Base-by-base conservation (phyloP, 1,140 invertebrate genomes). In the Antheraea pernyi region DNA sequence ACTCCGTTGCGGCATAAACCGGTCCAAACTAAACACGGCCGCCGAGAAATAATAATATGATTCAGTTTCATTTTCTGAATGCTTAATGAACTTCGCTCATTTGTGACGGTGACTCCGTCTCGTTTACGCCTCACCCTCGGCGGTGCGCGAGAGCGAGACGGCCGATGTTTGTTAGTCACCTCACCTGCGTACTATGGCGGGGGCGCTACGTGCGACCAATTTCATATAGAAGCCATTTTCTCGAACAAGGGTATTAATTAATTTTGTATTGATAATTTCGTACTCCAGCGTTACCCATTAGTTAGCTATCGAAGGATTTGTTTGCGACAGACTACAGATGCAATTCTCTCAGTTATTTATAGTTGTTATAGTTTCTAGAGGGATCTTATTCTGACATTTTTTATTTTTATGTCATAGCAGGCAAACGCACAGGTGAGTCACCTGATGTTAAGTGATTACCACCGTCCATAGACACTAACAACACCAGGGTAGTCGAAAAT, bases 1-100 rank as follows among this genome's bases (percentile, higher is more conserved):
- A 42, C 39, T 10, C 22, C 18, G 58, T n/a, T 77, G 36, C 19
- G 7, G 72, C 79, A 79, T 82, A 73, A 80, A 70, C 16, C 77
- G 46, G 19, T 80, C 80, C 79, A 59, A 13, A 59, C 73, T 78
- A 79, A 84, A 83, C 76, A 75, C 77, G 77, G 58, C 77, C 39
- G 11, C 13, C 46, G 58, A 71, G 74, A 78, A 79, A 80, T 84
- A 83, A 83, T 83, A 30, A 2, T 1, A 84, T 84, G 79, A 84
- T 84, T 75, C 76, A 84, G 81, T 84, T 84, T 81, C 81, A 84
- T 86, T 84, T 83, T 81, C 78, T 77, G 81, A 86, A 84, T 84
- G 77, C 71, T 67, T 82, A 86, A 86, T 86, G 80, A 84, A 82
- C 81, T 81, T 69, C 70, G 72, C 77, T 81, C 77, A 79, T 82